Base-by-base conservation (phyloP, 2,113 vertebrate genomes). In the Tiliqua scincoides region DNA sequence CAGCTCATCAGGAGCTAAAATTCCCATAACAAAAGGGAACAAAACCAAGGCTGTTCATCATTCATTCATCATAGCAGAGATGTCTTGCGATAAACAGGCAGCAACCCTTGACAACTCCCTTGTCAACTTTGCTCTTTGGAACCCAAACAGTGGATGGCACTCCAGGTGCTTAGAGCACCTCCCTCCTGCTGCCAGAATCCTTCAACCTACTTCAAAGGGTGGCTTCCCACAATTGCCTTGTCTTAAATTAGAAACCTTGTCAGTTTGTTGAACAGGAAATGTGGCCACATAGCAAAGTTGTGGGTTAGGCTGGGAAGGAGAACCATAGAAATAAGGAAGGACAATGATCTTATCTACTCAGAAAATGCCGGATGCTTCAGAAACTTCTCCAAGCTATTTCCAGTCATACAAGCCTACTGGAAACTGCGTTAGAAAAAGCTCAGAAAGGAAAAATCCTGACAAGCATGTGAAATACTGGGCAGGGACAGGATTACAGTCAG, bases 81-180 rank as follows among this genome's bases (percentile, higher is more conserved):
- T 15, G 0, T 0, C 18, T 0, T 0, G 43, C 1, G 2, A 37
- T 0, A 62, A 17, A 32, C 0, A 8, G 43, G 1, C 57, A 40
- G 20, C 84, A 18, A 0, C 11, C 72, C 17, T 0, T 27, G 0
- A 3, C 7, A 48, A 0, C 2, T 67, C 3, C 14, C 0, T n/a
- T 0, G 0, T 43, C 0, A 1, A 0, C 1, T 0, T 0, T 0
- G 4, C n/a, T 23, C 30, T 59, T 54, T 54, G 1, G 7, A 1
- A 5, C 21, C 17, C 67, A 1, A 68, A 0, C 40, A 1, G 0
- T 1, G 17, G 10, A 71, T 11, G 0, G 0, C 0, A 1, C 30
- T 32, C 0, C 0, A 8, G 78, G 1, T 75, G 1, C 48, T 37
- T 32, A 15, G 21, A 35, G 30, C 15, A 25, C 32, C 23, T 21